Evolutionary conservation across 2,113 vertebrate species (phyloP), one percentile per base, ranked within the genome.

Genomic region (Pionites leucogaster): DNA sequence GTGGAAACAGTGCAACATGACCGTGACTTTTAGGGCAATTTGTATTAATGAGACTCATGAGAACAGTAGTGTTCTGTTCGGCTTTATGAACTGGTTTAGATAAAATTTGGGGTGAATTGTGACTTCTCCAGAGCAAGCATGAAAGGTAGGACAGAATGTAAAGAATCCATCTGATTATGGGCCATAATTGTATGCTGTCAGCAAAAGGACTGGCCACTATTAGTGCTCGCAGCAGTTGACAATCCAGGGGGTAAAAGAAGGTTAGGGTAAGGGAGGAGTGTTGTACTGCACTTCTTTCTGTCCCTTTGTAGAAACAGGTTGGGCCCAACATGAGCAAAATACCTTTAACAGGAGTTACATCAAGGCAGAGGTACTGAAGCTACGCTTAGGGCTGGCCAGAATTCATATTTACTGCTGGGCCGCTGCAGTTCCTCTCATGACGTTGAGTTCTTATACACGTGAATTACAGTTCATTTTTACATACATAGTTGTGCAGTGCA

Each of bases 11-110:
- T 83, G 50, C 46, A 49, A 74, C 76, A 92, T 55, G 39, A 77
- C 65, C 68, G 35, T n/a, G 49, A 85, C 86, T 90, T 92, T 85
- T 55, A 62, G 72, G 49, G 67, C 67, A 80, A 70, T 93, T 87
- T 93, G 49, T 87, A 81, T 90, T 88, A 92, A 82, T 86, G 91
- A 85, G 49, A 35, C 77, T 76, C 46, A 25, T 25, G 67, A 95
- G 84, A 96, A 96, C 67, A 94, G 6, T 28, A 27, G 49, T 89
- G 35, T 1, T 87, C 89, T 92, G 70, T 96, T 97, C 60, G 72
- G 50, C n/a, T 10, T 91, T 95, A 79, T 92, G 60, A 95, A 70
- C 41, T 69, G 35, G 7, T 93, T 85, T 82, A 87, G 70, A 49
- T 85, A 91, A 92, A 84, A 93, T 91, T 57, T 50, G n/a, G n/a